These are phyloP conservation scores for Argynnis bischoffii DNA, from an alignment of 2,888 invertebrate species.

Conservation along the genomic window DNA sequence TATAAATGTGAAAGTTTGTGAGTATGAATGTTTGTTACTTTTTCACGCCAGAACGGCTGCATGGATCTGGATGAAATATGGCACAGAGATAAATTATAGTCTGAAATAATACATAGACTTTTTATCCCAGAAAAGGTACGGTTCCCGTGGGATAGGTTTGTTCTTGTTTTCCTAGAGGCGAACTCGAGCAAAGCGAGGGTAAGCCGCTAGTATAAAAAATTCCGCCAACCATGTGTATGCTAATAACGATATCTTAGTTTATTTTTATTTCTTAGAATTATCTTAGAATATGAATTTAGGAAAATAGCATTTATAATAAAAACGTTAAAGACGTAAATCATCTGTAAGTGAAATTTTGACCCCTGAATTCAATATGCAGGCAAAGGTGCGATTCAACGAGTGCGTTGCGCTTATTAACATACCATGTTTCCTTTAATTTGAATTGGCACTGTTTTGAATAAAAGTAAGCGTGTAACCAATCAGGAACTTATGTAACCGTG, in stretches of 20 bases:
- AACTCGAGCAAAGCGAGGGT: too few species aligned
- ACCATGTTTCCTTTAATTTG: constrained; percentile 32
- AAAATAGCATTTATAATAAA: neutral
- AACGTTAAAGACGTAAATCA: neutral
- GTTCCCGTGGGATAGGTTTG: too few species aligned
- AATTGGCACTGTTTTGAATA: constrained; percentile 22
- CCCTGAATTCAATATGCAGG: constrained; percentile 38
- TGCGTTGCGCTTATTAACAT: constrained; percentile 38
- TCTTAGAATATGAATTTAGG: neutral
- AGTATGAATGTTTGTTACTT: too few species aligned
- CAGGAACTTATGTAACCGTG: neutral
- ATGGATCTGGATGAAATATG: too few species aligned
- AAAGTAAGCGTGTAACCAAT: neutral
- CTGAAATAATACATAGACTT: too few species aligned
- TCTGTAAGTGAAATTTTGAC: constrained; percentile 20
- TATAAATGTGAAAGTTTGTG: too few species aligned
- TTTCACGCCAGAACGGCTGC: too few species aligned
- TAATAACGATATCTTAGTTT: constrained; percentile 24
- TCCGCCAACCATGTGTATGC: constrained; percentile 9
- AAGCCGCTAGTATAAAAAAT: too few species aligned
- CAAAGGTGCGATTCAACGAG: constrained; percentile 38
- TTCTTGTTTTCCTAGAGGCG: too few species aligned
- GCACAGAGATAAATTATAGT: too few species aligned
- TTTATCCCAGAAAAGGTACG: too few species aligned
- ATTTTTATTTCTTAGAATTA: constrained; percentile 27